These are phyloP conservation scores for Bugula neritina DNA, from an alignment of 2,888 invertebrate genomes.

Conservation along the genomic window DNA sequence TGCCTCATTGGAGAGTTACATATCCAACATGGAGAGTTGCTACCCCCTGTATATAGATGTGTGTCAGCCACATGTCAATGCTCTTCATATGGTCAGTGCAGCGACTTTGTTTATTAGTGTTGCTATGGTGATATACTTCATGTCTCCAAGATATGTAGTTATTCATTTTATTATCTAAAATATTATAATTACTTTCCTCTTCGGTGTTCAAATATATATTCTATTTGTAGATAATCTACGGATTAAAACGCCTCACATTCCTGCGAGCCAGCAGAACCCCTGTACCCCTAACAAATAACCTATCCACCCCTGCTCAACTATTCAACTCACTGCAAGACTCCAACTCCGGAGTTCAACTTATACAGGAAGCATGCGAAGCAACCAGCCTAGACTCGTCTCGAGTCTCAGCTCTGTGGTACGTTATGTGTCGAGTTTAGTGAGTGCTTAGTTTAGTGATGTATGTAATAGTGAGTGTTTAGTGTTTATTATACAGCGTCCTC, in stretches of 20 bases:
- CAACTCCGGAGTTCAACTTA: neutral
- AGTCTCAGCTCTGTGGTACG: neutral
- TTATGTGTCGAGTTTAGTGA: no score
- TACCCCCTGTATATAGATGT: slow-evolving; percentile 7
- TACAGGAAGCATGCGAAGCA: neutral
- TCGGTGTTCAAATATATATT: no score
- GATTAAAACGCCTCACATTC: neutral
- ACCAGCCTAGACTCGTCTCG: neutral
- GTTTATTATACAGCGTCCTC: neutral
- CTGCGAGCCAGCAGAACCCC: neutral
- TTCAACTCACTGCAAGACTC: neutral
- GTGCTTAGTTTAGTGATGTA: no score
- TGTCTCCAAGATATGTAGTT: no score
- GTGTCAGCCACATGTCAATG: slow-evolving; percentile 8
- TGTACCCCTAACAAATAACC: neutral
- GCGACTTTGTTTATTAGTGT: no score
- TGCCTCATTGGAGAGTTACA: slow-evolving; percentile 2
- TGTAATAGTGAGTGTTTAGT: no score
- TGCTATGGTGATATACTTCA: no score
- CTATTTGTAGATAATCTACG: neutral
- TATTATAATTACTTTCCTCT: no score
- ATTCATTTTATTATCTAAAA: no score
- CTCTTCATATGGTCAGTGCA: neutral
- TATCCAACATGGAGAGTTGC: neutral
- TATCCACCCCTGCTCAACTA: slow-evolving; percentile 8